Evolutionary conservation across 2,113 vertebrate genomes (phyloP).

Genomic region (Gallinago undulata): DNA sequence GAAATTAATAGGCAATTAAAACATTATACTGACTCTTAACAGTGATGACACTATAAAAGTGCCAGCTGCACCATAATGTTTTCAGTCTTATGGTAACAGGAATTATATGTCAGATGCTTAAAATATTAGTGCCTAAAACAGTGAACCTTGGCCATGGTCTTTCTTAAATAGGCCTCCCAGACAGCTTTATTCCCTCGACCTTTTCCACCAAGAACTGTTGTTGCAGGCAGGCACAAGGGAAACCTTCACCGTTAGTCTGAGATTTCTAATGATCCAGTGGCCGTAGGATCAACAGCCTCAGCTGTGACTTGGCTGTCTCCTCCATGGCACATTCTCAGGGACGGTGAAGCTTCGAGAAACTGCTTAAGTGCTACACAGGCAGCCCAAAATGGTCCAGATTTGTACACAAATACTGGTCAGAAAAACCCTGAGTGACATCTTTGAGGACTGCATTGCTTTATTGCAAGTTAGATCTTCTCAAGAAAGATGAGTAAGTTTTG

Average conservation of each 20-base stretch:
- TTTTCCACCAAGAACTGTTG: background rate
- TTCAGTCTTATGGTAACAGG: background rate
- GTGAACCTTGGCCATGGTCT: background rate
- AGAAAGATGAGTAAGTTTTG: background rate
- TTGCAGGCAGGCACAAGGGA: background rate
- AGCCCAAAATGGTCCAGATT: background rate
- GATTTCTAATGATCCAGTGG: background rate
- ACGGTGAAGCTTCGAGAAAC: background rate
- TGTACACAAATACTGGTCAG: background rate
- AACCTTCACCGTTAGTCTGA: background rate
- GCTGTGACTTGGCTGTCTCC: background rate
- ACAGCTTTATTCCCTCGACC: background rate
- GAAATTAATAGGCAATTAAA: background rate
- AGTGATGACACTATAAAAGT: background rate
- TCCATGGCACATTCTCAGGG: background rate
- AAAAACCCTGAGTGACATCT: background rate
- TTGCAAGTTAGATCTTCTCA: background rate
- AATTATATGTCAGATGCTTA: background rate
- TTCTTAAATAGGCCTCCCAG: background rate
- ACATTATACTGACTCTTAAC: background rate
- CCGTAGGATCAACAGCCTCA: background rate
- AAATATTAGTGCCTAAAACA: background rate
- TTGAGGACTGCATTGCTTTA: background rate
- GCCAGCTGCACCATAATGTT: background rate
- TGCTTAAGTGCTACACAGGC: background rate